Base-by-base conservation (phyloP, 2,888 invertebrate genomes). In the Xestia rhomboidea region DNA sequence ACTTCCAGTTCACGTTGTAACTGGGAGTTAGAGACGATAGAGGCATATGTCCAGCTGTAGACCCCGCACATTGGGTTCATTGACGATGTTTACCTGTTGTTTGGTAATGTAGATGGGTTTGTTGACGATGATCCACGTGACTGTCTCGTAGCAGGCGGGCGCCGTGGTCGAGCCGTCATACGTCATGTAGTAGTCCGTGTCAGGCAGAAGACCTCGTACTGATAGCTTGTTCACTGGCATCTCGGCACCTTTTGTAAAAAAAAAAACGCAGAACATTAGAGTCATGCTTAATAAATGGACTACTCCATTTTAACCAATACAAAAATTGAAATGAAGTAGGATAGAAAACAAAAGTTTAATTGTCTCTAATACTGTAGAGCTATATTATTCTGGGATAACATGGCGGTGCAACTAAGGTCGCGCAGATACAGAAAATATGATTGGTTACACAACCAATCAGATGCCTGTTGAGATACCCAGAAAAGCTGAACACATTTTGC, bases 101-200 rank as follows among this genome's bases (percentile, higher is more conserved):
- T 98, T 98, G 84, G 99, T 99, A 95, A 99, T 99, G 97, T 99
- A 99, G 94, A 99, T 99, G 84, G 99, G 99, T 96, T 99, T 99
- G 97, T 99, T 99, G 94, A 99, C 97, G 92, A 99, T 98, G 94
- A 99, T 97, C 99, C 99, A 99, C 91, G 99, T 99, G 96, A 99
- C 99, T 41, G 99, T 99, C 96, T 99, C 99, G 95, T 99, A 98
- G 97, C 99, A 99, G 84, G 99, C 99, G 6, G 99, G 99, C 94
- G 99, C 99, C 74, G 99, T 99, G 78, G 99, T 98, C 64, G 99
- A 99, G 70, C 99, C 99, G 92, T 99, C 99, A 95, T 99, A 99
- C 73, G 99, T 99, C 98, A 99, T 99, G 97, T 99, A 99, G 96
- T 99, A 98, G 93, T 99, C 98, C 68, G 99, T 99, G 90, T 98